phyloP scores from a whole-genome alignment of 1,140 invertebrate genomes.

The Steinernema khuongi region DNA sequence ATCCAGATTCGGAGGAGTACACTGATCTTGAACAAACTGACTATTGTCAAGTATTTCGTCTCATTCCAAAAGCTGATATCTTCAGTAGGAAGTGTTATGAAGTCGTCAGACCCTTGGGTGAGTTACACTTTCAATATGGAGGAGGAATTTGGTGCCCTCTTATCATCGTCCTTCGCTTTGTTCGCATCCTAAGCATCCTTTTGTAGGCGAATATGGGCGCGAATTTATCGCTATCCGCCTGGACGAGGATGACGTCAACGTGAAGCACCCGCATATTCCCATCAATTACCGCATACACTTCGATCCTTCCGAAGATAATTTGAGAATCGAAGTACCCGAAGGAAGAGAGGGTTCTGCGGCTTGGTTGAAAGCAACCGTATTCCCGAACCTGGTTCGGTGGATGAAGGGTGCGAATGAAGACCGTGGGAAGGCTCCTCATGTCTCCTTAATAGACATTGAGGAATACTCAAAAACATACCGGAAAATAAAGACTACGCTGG shows the following conservation, averaged over 20 bases:
- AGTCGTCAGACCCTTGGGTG: not conserved
- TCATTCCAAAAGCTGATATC: conserved; percentile 5
- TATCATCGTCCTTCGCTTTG: no score
- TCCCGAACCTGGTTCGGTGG: not conserved
- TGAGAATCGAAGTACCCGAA: not conserved
- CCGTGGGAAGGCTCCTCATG: not conserved
- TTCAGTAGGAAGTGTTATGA: conserved; percentile 1
- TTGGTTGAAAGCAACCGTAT: conserved; percentile 22
- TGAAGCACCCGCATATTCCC: conserved; percentile 1
- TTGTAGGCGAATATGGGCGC: not conserved
- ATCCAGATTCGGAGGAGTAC: not conserved
- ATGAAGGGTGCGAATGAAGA: not conserved
- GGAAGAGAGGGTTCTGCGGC: not conserved
- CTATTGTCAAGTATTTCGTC: not conserved
- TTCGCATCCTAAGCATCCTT: not conserved
- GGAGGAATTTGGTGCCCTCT: no score
- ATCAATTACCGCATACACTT: not conserved
- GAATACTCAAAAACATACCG: conserved; percentile 25
- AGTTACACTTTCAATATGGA: no score
- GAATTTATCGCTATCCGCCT: not conserved
- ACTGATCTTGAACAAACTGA: not conserved
- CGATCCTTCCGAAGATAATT: not conserved
- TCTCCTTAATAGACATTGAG: conserved; percentile 28
- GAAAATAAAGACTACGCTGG: conserved; percentile 23
- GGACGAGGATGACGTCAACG: not conserved